Conservation (phyloP, 2,113 vertebrate genomes). For the Prinia subflava region DNA sequence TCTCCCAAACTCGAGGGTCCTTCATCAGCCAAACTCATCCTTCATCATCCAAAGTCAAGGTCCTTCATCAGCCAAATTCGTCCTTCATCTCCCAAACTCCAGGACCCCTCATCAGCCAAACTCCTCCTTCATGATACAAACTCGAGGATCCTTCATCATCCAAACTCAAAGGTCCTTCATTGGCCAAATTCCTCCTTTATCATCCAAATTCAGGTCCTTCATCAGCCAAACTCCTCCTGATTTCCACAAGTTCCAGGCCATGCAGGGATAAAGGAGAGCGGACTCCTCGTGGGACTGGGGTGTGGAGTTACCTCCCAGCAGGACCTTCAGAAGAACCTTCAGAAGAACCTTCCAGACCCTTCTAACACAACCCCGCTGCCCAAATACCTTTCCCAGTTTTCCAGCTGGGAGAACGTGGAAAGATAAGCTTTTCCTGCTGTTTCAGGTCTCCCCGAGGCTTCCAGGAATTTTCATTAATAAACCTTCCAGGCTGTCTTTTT, state of each 20-base stretch:
- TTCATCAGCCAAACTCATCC: not conserved
- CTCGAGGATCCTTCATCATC: too few relatives aligned
- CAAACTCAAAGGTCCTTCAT: too few relatives aligned
- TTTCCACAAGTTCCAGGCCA: not conserved
- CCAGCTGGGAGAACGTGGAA: fast-evolving
- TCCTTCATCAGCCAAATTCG: too few relatives aligned
- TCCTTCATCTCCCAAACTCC: too few relatives aligned
- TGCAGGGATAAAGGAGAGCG: not conserved
- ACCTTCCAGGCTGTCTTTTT: not conserved
- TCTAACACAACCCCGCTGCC: fast-evolving
- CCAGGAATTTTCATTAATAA: not conserved
- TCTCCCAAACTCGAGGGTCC: too few relatives aligned
- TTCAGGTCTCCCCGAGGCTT: not conserved
- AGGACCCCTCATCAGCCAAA: too few relatives aligned
- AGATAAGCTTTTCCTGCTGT: not conserved
- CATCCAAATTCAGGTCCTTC: not conserved
- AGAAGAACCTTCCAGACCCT: not conserved
- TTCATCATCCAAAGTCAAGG: not conserved
- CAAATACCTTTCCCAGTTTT: not conserved
- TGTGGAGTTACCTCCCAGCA: not conserved
- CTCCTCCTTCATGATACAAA: too few relatives aligned
- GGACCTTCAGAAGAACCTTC: not conserved
- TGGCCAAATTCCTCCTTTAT: not conserved
- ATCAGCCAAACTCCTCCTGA: not conserved
- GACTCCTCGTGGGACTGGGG: not conserved